Conservation (phyloP, 2,888 invertebrate species). For the Cabera pusaria region DNA sequence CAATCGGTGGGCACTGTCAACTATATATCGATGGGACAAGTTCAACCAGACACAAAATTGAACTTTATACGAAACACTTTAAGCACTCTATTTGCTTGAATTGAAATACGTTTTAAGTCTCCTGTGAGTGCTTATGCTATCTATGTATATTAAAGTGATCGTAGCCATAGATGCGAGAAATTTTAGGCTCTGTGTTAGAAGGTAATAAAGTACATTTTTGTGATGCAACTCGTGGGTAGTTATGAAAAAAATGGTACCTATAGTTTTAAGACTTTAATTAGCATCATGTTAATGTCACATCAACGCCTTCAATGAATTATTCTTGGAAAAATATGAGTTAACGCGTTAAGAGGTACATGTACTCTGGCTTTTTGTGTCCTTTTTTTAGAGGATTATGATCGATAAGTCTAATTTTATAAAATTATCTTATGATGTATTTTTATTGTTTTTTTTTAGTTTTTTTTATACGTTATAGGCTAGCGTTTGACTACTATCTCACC, state of each 20-base stretch:
- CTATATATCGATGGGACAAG: conserved; percentile 52
- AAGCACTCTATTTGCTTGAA: conserved; percentile 20
- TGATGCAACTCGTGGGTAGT: no score
- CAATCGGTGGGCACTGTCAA: conserved; percentile 67
- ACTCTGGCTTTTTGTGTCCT: conserved; percentile 5
- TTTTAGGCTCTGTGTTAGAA: no score
- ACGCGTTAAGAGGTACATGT: conserved; percentile 19
- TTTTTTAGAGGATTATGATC: conserved; percentile 14
- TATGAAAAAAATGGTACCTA: no score
- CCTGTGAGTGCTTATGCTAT: no score
- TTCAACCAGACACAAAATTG: conserved; percentile 38
- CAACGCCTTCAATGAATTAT: conserved; percentile 46
- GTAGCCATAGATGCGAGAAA: no score
- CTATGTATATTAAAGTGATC: no score
- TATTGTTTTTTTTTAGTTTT: no score
- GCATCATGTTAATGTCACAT: conserved; percentile 58
- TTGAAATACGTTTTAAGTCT: conserved; percentile 1
- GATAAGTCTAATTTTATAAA: conserved; percentile 9
- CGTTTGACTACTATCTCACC: no score
- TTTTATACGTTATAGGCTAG: no score
- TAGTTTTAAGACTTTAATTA: conserved; percentile 53
- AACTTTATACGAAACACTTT: conserved; percentile 31
- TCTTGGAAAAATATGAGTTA: conserved; percentile 33
- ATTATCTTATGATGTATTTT: no score
- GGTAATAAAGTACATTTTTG: no score